phyloP scores from a whole-genome alignment of 2,797 vertebrate genomes.

The Rallus crepitans region DNA sequence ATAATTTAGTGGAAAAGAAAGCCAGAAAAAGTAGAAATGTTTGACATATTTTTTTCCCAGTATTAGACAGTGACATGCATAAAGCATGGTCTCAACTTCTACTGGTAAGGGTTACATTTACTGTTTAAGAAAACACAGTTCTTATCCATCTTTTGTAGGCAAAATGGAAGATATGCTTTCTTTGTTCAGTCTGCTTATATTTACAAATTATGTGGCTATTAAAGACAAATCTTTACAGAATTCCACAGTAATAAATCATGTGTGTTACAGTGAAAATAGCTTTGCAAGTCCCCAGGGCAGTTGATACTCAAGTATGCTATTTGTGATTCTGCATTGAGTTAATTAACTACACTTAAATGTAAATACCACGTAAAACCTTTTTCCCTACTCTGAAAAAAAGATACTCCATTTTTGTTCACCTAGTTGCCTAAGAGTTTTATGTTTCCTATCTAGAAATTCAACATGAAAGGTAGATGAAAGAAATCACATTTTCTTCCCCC shows the following conservation, averaged over 20 bases:
- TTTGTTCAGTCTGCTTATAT: not conserved
- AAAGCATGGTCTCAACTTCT: not conserved
- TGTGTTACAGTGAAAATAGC: not conserved
- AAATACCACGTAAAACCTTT: not conserved
- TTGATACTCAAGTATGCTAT: not conserved
- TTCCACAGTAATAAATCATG: not conserved
- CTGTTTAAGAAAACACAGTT: not conserved
- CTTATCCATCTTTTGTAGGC: not conserved
- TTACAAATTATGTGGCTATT: not conserved
- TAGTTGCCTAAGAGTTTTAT: not conserved
- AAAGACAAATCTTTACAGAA: not conserved
- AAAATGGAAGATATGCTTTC: not conserved
- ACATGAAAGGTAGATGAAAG: slow-evolving; percentile 15
- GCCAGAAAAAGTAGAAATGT: not conserved
- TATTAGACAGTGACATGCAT: not conserved
- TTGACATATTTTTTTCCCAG: not conserved
- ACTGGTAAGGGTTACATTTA: not conserved
- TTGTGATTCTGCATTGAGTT: not conserved
- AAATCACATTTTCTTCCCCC: not conserved
- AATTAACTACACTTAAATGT: not conserved
- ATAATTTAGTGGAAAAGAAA: not conserved
- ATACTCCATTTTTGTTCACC: not conserved
- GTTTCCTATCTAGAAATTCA: slow-evolving; percentile 7
- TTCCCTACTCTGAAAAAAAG: not conserved
- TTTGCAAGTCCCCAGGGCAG: not conserved